These are phyloP conservation scores for Tillus elongatus DNA, from an alignment of 2,888 invertebrate species.

Conservation along the genomic window DNA sequence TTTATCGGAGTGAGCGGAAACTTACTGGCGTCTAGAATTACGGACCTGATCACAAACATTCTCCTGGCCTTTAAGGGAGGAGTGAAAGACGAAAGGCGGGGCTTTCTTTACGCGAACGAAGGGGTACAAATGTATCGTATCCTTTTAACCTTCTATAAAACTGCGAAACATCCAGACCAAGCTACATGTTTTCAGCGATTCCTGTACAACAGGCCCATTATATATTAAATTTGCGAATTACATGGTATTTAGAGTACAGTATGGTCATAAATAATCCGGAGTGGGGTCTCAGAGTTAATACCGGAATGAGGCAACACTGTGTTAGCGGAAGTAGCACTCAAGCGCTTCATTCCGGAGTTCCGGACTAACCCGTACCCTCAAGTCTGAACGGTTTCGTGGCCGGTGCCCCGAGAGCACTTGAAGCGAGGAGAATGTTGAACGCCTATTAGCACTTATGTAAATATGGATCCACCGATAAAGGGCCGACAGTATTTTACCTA, in stretches of 20 bases:
- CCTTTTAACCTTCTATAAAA: slow-evolving; percentile 26
- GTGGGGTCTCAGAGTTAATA: slow-evolving; percentile 41
- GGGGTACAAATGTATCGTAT: slow-evolving; percentile 34
- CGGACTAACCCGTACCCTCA: too few relatives aligned
- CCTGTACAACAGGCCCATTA: slow-evolving; percentile 45
- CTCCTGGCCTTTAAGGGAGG: slow-evolving; percentile 32
- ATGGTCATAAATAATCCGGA: slow-evolving; percentile 55
- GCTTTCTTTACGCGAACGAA: slow-evolving; percentile 29
- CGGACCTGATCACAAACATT: slow-evolving; percentile 29
- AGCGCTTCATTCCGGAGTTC: too few relatives aligned
- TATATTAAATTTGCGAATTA: slow-evolving; percentile 68
- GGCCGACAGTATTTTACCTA: too few relatives aligned
- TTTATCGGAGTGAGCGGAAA: slow-evolving; percentile 21
- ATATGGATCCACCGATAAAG: too few relatives aligned
- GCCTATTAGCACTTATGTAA: too few relatives aligned
- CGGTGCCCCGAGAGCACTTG: too few relatives aligned
- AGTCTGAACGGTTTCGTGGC: too few relatives aligned
- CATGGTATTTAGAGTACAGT: slow-evolving; percentile 66
- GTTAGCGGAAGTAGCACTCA: too few relatives aligned
- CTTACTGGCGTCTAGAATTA: slow-evolving; percentile 25
- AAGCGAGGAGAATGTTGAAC: too few relatives aligned
- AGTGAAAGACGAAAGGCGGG: slow-evolving; percentile 31
- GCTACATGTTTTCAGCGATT: slow-evolving; percentile 39
- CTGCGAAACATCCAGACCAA: slow-evolving; percentile 33
- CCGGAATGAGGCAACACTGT: too few relatives aligned